Conservation (phyloP, 2,888 invertebrate genomes). For the Eueremaeus valkanovi region DNA sequence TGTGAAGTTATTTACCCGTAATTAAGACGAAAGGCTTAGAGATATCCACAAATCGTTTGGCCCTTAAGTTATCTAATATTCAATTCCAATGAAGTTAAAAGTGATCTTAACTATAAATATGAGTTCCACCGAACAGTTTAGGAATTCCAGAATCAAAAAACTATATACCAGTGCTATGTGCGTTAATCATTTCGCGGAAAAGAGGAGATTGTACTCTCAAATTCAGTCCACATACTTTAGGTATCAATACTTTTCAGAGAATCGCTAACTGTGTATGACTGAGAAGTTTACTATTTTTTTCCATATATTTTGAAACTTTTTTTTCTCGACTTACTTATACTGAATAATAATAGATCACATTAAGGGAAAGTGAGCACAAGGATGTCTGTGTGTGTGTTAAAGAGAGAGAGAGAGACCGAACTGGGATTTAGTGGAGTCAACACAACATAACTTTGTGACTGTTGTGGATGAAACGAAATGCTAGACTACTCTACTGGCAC, state of each 20-base stretch:
- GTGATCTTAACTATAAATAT: too few species aligned
- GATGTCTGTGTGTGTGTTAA: not conserved
- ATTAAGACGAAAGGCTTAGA: too few species aligned
- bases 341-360: conserved; percentile 11
- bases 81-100: too few species aligned
- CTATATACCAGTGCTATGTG: too few species aligned
- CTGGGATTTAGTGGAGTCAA: too few species aligned
- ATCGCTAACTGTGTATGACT: not conserved
- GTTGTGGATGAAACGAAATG: not conserved
- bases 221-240: conserved; percentile 4
- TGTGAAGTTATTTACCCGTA: too few species aligned
- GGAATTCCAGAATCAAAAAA: too few species aligned
- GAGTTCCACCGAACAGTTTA: too few species aligned
- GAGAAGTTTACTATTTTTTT: not conserved
- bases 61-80: too few species aligned
- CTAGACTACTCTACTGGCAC: not conserved
- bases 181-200: too few species aligned
- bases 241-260: not conserved
- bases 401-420: not conserved
- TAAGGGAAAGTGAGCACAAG: not conserved
- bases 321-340: not conserved
- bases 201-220: conserved; percentile 10
- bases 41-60: too few species aligned
- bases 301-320: not conserved
- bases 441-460: not conserved